phyloP scores from a whole-genome alignment of 2,113 vertebrate genomes.

The Atherinomorus stipes region DNA sequence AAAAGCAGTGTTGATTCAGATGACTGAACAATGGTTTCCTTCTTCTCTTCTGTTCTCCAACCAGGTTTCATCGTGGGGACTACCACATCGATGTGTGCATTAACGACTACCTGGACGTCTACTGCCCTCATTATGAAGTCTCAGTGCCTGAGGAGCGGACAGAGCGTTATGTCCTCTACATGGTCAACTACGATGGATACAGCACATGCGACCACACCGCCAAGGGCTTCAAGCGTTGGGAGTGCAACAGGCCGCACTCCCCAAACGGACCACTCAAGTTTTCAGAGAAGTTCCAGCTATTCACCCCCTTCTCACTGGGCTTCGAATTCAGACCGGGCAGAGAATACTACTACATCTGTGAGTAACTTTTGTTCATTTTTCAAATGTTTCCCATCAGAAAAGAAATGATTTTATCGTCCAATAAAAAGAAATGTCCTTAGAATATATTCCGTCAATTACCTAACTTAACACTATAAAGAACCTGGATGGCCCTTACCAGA shows the following conservation, averaged over 20 bases:
- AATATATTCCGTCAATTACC: too few relatives aligned
- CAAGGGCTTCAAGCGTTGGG: conserved; percentile 99
- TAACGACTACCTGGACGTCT: conserved; percentile 98
- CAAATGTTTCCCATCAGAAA: neutral
- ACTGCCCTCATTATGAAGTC: conserved; percentile 98
- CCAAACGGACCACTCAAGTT: conserved; percentile 98
- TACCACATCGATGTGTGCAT: conserved; percentile 99
- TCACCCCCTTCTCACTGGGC: conserved; percentile 98
- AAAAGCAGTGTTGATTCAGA: neutral
- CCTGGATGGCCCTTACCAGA: conserved; percentile 2
- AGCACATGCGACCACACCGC: conserved; percentile 97
- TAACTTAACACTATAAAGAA: neutral
- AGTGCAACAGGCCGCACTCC: conserved; percentile 97
- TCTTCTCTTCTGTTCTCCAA: conserved; percentile 5
- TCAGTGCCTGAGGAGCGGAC: conserved; percentile 93
- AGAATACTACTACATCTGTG: conserved; percentile 99
- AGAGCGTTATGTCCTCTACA: conserved; percentile 97
- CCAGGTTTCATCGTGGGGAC: conserved; percentile 94
- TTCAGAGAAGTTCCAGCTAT: conserved; percentile 99
- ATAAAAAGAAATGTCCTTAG: neutral
- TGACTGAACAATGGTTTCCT: neutral
- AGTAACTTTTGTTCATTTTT: conserved; percentile 79
- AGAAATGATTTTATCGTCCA: neutral
- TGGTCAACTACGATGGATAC: conserved; percentile 99
- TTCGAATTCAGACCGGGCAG: conserved; percentile 98